Conservation (phyloP, 2,113 vertebrate genomes). For the Protobothrops flavoviridis region DNA sequence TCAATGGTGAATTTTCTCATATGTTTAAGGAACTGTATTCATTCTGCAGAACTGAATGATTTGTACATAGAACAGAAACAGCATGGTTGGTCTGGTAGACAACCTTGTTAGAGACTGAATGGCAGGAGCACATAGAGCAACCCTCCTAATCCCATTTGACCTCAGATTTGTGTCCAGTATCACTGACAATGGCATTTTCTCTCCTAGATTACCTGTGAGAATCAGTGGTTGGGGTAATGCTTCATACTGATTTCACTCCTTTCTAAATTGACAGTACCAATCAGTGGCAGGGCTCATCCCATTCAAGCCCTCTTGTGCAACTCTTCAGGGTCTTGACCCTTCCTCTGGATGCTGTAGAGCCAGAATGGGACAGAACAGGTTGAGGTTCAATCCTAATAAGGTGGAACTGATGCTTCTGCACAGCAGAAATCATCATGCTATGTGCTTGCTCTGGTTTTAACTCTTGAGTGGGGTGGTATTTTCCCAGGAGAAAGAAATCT, state of each 20-base stretch:
- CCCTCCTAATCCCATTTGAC: background rate
- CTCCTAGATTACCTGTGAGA: background rate
- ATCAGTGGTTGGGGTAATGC: background rate
- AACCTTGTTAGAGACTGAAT: background rate
- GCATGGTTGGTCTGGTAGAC: background rate
- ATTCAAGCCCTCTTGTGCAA: background rate
- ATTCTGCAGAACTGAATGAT: background rate
- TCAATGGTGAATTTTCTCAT: background rate
- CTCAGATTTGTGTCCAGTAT: background rate
- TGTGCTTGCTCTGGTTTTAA: background rate
- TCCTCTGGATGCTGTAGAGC: background rate
- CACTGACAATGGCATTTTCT: background rate
- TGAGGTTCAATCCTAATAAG: background rate
- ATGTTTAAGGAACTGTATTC: background rate
- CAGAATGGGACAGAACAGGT: background rate
- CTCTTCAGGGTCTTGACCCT: background rate
- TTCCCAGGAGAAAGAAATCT: background rate
- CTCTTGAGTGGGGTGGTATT: background rate
- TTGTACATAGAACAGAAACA: background rate
- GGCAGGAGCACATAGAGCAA: background rate
- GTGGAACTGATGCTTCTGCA: background rate
- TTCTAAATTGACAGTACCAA: background rate
- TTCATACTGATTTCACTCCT: background rate
- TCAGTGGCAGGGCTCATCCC: background rate
- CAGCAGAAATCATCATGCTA: background rate